These are phyloP conservation scores for Tympanuchus pallidicinctus DNA, from an alignment of 2,113 vertebrate genomes.

Conservation along the genomic window DNA sequence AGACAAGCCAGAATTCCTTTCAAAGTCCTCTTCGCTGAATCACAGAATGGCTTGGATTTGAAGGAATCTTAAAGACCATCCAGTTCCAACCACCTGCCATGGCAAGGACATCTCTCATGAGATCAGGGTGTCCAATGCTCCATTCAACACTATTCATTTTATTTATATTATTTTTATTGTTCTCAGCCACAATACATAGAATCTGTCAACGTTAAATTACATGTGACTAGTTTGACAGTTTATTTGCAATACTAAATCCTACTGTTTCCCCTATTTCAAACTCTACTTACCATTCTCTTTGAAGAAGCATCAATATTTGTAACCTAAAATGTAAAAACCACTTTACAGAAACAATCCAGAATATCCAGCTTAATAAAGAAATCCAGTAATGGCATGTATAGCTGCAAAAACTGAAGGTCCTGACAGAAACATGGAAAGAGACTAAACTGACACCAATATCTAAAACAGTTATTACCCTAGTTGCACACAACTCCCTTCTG, in stretches of 20 bases:
- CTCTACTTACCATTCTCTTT: not conserved
- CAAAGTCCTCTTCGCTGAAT: not conserved
- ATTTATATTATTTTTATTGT: not conserved
- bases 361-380: not conserved
- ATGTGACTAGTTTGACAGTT: not conserved
- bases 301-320: not conserved
- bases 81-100: not conserved
- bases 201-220: not conserved
- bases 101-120: not conserved
- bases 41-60: not conserved
- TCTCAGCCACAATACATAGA: not conserved
- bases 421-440: not conserved
- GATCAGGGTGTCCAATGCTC: not conserved
- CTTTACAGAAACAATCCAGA: not conserved
- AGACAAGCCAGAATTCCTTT: not conserved
- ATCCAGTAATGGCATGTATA: not conserved
- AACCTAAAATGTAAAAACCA: not conserved
- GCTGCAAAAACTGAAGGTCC: not conserved
- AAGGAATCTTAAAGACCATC: not conserved
- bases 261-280: not conserved
- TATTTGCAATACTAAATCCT: not conserved
- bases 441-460: not conserved
- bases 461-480: conserved; percentile 39
- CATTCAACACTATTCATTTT: not conserved
- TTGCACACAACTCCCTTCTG: not conserved